Base-by-base conservation (phyloP, 2,888 invertebrate genomes). In the Ariolimax columbianus region DNA sequence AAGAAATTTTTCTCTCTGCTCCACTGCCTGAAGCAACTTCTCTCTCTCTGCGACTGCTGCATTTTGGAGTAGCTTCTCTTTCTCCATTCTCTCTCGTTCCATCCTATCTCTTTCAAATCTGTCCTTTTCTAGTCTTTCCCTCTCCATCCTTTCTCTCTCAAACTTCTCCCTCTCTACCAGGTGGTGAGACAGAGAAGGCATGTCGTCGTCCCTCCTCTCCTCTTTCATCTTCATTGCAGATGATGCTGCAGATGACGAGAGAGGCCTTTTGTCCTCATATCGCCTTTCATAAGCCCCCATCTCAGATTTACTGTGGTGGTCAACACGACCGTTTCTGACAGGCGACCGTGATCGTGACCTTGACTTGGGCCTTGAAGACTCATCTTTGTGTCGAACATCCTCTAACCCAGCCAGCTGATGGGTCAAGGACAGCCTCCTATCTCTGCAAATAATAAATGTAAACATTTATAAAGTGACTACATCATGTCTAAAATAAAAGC, bases 331-430 rank as follows among this genome's bases (percentile, higher is more conserved):
- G 87, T 92, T 91, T 72, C 91, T 88, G 79, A 92, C 87, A 0
- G 91, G 92, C 43, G 91, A 92, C 38, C 91, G 84, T 77, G 92
- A 92, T 82, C 92, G 78, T 59, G 91, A 90, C 19, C 91, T 87
- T 68, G 91, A 91, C 51, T 87, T 87, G 14, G 88, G 87, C 14
- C 89, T 86, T 43, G 82, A 79, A 0, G 59, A 51, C 0, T 73
- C 73, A 36, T 73, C 63, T 68, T 75, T 77, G 47, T 85, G 81
- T 14, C 85, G 36, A 63, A 14, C 11, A 23, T 85, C 85, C 23
- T 85, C 85, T 59, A 59, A 14, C 9, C 79, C 66, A 55, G 85
- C 66, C 33, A 77, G 51, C 1, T 66, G 75, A 55, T 77, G 68
- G 26, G 40, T 77, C 17, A 47, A 47, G 30, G 85, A 85, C 38